phyloP scores from a whole-genome alignment of 2,888 invertebrate species.

The Calameuta filiformis region DNA sequence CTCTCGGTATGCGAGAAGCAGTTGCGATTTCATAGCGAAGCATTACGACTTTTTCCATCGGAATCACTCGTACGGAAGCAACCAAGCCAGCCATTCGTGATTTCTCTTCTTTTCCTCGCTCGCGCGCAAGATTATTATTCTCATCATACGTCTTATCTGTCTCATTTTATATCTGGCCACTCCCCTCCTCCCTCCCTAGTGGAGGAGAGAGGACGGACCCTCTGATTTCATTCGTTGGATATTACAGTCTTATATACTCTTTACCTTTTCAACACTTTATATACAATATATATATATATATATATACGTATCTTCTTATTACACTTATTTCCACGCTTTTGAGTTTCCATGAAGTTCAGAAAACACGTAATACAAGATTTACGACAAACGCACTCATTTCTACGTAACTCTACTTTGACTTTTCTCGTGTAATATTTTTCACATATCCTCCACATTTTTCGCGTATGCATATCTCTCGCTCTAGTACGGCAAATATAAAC shows the following conservation, averaged over 20 bases:
- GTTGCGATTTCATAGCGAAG: not conserved
- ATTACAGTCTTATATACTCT: not conserved
- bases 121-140: not conserved
- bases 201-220: not conserved
- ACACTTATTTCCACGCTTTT: not conserved
- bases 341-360: not conserved
- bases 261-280: not conserved
- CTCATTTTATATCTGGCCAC: not conserved
- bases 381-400: not conserved
- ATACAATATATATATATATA: not conserved
- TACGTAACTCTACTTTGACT: not conserved
- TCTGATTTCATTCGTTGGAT: not conserved
- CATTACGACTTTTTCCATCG: not conserved
- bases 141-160: not conserved
- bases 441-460: not conserved
- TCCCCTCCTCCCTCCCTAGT: no score
- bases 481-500: not conserved
- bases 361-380: not conserved
- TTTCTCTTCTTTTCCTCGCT: not conserved
- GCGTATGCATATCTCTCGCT: not conserved
- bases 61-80: not conserved
- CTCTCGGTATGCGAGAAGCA: not conserved
- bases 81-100: not conserved
- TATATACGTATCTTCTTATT: not conserved
- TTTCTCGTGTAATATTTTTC: not conserved